Conservation (phyloP, 2,797 vertebrate species). For the Ceyx erithaca region DNA sequence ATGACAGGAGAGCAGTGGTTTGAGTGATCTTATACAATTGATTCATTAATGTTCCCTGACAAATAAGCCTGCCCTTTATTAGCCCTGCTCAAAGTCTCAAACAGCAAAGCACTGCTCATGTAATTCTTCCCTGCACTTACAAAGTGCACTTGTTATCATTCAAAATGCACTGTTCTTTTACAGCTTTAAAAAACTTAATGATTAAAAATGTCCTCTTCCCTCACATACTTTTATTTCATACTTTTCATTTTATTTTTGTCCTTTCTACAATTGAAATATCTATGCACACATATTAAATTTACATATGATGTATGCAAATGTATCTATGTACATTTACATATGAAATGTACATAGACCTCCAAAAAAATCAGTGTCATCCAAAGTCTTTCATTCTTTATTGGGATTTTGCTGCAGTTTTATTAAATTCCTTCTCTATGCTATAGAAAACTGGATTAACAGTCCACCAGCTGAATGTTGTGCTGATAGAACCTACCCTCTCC, state of each 20-base stretch:
- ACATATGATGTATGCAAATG: too few relatives aligned
- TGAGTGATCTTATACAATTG: neutral
- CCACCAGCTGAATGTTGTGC: fast-evolving
- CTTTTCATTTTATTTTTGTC: too few relatives aligned
- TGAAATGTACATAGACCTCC: too few relatives aligned
- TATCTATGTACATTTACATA: too few relatives aligned
- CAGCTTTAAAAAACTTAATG: neutral
- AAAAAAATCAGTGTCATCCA: too few relatives aligned
- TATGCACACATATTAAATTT: too few relatives aligned
- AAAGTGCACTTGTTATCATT: neutral
- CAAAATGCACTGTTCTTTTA: neutral
- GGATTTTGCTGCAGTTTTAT: too few relatives aligned
- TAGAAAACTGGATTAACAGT: neutral
- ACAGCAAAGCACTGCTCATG: neutral
- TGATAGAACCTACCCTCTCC: neutral
- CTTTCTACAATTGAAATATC: too few relatives aligned
- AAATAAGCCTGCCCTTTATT: neutral
- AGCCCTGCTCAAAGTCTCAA: neutral
- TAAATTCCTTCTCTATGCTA: neutral
- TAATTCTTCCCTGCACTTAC: neutral
- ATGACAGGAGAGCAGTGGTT: neutral
- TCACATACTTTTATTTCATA: too few relatives aligned
- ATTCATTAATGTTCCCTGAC: neutral
- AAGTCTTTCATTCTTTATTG: too few relatives aligned
- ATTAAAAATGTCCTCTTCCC: neutral